Percentiles rank a stretch among this genome's conserved stretches.
Conservation (phyloP, 1,140 invertebrate species). For the Tetramorium alpestre region DNA sequence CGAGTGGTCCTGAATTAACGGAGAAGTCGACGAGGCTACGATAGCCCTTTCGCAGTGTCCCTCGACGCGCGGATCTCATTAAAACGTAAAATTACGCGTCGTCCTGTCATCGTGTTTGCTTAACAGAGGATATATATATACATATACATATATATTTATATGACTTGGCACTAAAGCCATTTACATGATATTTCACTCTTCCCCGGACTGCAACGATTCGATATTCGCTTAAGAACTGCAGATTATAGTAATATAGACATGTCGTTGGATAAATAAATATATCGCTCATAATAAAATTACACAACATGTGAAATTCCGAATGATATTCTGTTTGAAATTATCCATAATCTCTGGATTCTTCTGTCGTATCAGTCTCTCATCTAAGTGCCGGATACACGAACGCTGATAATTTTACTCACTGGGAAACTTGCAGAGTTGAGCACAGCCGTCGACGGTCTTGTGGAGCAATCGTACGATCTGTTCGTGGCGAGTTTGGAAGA, state of each 20-base stretch:
- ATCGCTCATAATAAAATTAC: neutral
- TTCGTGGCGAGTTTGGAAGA: constrained; percentile 70
- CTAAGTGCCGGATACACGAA: neutral
- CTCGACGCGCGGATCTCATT: constrained; percentile 29
- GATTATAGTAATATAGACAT: neutral
- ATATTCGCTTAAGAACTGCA: neutral
- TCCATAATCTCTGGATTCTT: neutral
- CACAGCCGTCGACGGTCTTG: constrained; percentile 65
- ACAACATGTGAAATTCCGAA: neutral
- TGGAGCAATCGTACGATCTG: constrained; percentile 70
- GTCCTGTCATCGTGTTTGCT: constrained; percentile 39
- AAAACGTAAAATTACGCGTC: constrained; percentile 20
- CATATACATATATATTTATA: neutral
- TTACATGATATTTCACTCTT: constrained; percentile 6
- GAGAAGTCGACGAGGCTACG: neutral
- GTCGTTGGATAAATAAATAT: neutral
- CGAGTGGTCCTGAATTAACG: constrained; percentile 38
- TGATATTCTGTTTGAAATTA: neutral
- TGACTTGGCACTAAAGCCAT: constrained; percentile 22
- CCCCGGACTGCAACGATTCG: neutral
- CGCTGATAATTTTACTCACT: constrained; percentile 61
- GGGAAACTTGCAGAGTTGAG: constrained; percentile 73
- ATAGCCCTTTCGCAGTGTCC: constrained; percentile 37
- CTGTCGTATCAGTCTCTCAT: neutral
- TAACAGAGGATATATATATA: constrained; percentile 1